These are phyloP conservation scores for Leucozona laternaria DNA, from an alignment of 2,888 invertebrate species.

Conservation along the genomic window DNA sequence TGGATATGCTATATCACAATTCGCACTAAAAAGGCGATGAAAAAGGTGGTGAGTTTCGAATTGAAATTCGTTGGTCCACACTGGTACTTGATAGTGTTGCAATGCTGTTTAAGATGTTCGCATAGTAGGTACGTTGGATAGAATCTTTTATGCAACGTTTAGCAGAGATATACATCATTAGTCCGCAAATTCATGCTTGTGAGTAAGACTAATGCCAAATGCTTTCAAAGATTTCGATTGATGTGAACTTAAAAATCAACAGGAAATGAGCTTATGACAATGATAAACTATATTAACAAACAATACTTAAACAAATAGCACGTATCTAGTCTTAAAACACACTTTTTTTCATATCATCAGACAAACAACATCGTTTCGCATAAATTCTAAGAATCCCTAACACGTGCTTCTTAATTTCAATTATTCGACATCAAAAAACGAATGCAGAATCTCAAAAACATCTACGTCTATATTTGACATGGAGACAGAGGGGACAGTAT, in stretches of 20 bases:
- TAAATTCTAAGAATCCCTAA: slow-evolving; percentile 55
- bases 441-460: slow-evolving; percentile 31
- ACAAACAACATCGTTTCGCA: slow-evolving; percentile 47
- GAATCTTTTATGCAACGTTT: no score
- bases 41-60: no score
- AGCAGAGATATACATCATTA: no score
- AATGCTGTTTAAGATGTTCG: no score
- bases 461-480: not conserved
- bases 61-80: no score
- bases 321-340: not conserved
- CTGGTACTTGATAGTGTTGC: no score
- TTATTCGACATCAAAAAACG: slow-evolving; percentile 50
- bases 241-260: not conserved
- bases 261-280: not conserved
- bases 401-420: slow-evolving; percentile 65
- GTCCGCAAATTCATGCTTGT: no score
- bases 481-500: slow-evolving; percentile 2
- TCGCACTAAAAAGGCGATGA: no score
- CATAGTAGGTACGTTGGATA: no score
- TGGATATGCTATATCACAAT: no score
- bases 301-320: slow-evolving; percentile 7
- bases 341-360: not conserved
- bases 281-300: not conserved
- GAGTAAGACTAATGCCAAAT: no score
- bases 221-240: no score